Percentiles rank a stretch among this genome's conserved stretches.
Conservation (phyloP, 2,113 vertebrate species). For the Nothobranchius furzeri region DNA sequence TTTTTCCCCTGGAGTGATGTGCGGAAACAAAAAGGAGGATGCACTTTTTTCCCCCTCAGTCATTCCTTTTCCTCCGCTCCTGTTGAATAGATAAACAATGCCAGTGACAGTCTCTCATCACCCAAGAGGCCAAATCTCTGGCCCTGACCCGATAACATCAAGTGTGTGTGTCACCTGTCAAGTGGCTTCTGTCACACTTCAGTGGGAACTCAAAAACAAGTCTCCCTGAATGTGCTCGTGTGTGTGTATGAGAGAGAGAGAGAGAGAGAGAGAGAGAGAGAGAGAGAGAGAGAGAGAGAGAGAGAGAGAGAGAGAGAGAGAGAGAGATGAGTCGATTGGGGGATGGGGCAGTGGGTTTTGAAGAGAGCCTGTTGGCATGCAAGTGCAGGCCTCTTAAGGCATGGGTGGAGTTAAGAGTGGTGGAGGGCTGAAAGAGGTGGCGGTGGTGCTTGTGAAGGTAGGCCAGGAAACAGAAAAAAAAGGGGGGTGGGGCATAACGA, state of each 20-base stretch:
- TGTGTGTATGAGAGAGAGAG: conserved; percentile 17
- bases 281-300: conserved; percentile 52
- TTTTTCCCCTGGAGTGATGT: conserved; percentile 49
- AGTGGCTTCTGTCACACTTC: conserved; percentile 95
- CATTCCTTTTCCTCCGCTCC: conserved; percentile 61
- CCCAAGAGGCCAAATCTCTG: conserved; percentile 84
- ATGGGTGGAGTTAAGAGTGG: conserved; percentile 67
- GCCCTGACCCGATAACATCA: conserved; percentile 90
- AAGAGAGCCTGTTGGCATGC: conserved; percentile 71
- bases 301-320: conserved; percentile 64
- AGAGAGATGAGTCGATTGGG: conserved; percentile 43
- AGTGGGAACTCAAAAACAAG: conserved; percentile 88
- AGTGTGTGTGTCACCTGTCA: conserved; percentile 91
- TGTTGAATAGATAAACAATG: conserved; percentile 87
- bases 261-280: conserved; percentile 55
- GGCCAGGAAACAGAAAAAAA: conserved; percentile 64
- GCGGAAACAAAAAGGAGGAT: conserved; percentile 47
- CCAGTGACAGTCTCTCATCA: conserved; percentile 91
- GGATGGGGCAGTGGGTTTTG: conserved; percentile 61
- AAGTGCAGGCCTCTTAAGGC: conserved; percentile 64
- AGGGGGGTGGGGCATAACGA: conserved; percentile 76
- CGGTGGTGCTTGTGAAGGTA: conserved; percentile 61
- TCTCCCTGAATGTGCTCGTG: conserved; percentile 36
- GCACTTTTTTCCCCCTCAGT: conserved; percentile 39
- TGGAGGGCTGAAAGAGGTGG: conserved; percentile 27